Percentiles rank a stretch among this genome's conserved stretches.
phyloP scores from a whole-genome alignment of 2,888 invertebrate genomes.

The Phlogophora meticulosa region DNA sequence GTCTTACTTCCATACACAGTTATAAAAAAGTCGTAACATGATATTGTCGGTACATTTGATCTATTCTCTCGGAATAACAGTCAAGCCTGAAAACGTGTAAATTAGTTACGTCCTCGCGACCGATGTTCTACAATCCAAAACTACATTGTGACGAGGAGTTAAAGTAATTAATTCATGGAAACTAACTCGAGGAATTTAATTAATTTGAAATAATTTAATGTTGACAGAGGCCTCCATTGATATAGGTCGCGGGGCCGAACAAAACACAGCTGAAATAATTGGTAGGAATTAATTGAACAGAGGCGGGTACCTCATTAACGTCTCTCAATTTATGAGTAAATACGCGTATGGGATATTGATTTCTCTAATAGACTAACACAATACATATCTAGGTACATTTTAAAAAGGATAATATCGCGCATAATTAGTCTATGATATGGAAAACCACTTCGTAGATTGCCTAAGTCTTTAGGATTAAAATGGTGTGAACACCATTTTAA shows the following conservation, averaged over 20 bases:
- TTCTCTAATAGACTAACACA: background rate
- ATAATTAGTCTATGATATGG: background rate
- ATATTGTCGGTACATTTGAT: background rate
- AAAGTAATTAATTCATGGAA: slow-evolving; percentile 59
- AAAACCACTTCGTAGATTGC: background rate
- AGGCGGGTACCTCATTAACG: slow-evolving; percentile 50
- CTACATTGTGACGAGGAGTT: slow-evolving; percentile 30
- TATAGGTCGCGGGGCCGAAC: slow-evolving; percentile 58
- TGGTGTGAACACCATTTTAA: too few relatives aligned
- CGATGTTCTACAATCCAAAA: slow-evolving; percentile 36
- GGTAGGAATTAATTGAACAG: slow-evolving; percentile 62
- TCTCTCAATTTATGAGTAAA: slow-evolving; percentile 31
- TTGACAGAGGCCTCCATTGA: slow-evolving; percentile 68
- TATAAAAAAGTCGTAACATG: slow-evolving; percentile 1
- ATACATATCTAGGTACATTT: background rate
- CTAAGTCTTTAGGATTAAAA: too few relatives aligned
- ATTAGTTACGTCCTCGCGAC: slow-evolving; percentile 9
- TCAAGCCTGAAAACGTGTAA: slow-evolving; percentile 1
- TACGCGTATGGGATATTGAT: slow-evolving; percentile 10
- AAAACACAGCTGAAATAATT: slow-evolving; percentile 66
- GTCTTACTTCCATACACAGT: background rate
- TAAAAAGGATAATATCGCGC: background rate
- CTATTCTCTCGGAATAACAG: slow-evolving; percentile 1
- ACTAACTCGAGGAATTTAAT: slow-evolving; percentile 71
- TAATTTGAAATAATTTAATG: slow-evolving; percentile 72